phyloP scores from a whole-genome alignment of 1,140 invertebrate genomes.

The Riptortus pedestris region DNA sequence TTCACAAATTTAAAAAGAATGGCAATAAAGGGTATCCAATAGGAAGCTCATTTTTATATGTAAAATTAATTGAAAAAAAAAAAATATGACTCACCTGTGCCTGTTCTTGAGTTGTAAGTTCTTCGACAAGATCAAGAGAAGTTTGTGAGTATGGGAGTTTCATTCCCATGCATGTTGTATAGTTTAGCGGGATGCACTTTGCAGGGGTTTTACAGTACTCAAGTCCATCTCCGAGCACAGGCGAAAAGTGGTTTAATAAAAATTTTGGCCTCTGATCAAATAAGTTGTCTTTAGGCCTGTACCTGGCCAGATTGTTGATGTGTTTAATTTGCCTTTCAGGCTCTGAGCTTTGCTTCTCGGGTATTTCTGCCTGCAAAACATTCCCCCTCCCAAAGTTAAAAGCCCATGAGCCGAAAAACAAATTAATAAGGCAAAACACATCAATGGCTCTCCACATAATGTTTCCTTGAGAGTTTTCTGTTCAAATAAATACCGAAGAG shows the following conservation, averaged over 20 bases:
- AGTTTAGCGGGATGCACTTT: conserved; percentile 53
- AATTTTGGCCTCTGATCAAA: not conserved
- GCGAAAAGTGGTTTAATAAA: not conserved
- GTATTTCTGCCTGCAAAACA: not conserved
- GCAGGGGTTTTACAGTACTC: conserved; percentile 44
- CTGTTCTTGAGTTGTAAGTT: conserved; percentile 53
- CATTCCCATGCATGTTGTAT: conserved; percentile 58
- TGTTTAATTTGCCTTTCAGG: not conserved
- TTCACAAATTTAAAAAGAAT: too few relatives aligned
- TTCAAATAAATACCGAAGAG: not conserved
- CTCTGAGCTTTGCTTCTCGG: not conserved
- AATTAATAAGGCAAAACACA: not conserved
- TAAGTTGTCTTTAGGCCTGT: not conserved
- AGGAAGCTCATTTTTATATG: too few relatives aligned
- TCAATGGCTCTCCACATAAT: not conserved
- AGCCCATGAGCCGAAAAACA: not conserved
- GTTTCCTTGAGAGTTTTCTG: not conserved
- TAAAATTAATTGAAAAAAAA: too few relatives aligned
- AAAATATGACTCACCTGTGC: conserved; percentile 39
- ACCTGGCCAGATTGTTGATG: not conserved
- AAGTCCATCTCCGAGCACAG: not conserved
- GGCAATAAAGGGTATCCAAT: too few relatives aligned
- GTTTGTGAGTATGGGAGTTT: conserved; percentile 64
- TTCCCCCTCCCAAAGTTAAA: not conserved
- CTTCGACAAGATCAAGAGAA: conserved; percentile 61